phyloP scores from a whole-genome alignment of 2,797 vertebrate genomes.

The Mormyrus hasselquistii region DNA sequence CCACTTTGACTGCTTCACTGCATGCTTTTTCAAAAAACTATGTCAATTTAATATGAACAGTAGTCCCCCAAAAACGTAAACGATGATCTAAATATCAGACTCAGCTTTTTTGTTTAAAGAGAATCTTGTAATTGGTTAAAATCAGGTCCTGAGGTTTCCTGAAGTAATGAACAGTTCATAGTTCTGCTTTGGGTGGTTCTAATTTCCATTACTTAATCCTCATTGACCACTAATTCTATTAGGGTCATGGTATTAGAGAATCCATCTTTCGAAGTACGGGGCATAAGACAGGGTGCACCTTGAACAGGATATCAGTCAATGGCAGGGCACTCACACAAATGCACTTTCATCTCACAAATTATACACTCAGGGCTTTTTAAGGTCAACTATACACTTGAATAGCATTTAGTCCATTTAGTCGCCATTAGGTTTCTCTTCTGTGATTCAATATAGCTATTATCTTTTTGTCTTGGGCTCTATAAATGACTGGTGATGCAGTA shows the following conservation, averaged over 20 bases:
- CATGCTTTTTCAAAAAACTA: neutral
- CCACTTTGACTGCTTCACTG: neutral
- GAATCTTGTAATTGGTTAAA: neutral
- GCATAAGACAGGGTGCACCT: neutral
- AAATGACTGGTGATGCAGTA: neutral
- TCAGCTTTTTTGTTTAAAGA: neutral
- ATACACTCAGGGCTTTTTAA: neutral
- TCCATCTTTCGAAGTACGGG: neutral
- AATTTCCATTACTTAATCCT: conserved; percentile 3
- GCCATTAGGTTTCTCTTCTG: neutral
- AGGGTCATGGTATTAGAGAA: neutral
- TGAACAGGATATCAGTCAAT: neutral
- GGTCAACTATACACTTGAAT: neutral
- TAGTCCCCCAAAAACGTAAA: neutral
- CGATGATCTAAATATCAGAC: neutral
- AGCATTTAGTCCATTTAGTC: conserved; percentile 1
- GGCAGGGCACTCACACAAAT: neutral
- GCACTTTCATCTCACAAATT: conserved; percentile 2
- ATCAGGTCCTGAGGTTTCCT: neutral
- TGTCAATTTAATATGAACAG: neutral
- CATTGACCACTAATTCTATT: neutral
- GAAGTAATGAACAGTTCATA: neutral
- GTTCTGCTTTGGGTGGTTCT: neutral
- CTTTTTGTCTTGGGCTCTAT: neutral
- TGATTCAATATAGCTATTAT: neutral